phyloP scores from a whole-genome alignment of 1,140 invertebrate species.

The Drosophila lowei region DNA sequence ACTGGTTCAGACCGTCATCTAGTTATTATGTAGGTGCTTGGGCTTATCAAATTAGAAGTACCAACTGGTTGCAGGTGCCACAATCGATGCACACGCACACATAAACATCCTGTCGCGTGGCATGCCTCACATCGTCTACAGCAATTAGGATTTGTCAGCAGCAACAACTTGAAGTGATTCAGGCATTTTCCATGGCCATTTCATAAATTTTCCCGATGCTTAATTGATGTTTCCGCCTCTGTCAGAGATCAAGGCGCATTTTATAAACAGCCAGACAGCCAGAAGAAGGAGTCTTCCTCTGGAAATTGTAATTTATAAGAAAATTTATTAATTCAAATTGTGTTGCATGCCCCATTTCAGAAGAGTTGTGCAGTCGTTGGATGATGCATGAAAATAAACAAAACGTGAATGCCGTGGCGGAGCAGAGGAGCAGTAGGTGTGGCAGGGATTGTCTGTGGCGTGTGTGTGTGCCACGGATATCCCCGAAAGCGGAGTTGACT shows the following conservation, averaged over 20 bases:
- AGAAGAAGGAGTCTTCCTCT: neutral
- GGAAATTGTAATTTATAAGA: constrained; percentile 61
- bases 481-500: constrained; percentile 27
- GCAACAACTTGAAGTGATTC: constrained; percentile 41
- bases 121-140: constrained; percentile 39
- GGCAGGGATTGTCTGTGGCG: constrained; percentile 7
- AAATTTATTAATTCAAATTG: constrained; percentile 75
- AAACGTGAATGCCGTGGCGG: neutral
- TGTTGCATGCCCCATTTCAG: constrained; percentile 55
- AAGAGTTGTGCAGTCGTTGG: constrained; percentile 15
- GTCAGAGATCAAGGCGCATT: constrained; percentile 58
- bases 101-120: constrained; percentile 78
- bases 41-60: constrained; percentile 2
- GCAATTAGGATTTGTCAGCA: constrained; percentile 51
- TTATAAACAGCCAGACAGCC: constrained; percentile 40
- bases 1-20: constrained; percentile 27
- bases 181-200: constrained; percentile 45
- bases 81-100: constrained; percentile 7
- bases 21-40: constrained; percentile 31
- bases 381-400: constrained; percentile 58
- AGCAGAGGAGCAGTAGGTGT: neutral
- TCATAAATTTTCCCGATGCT: constrained; percentile 54
- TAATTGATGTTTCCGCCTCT: constrained; percentile 71
- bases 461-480: constrained; percentile 25
- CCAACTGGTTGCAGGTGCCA: constrained; percentile 6